Conservation (phyloP, 2,113 vertebrate species). For the Hydrochoerus hydrochaeris region DNA sequence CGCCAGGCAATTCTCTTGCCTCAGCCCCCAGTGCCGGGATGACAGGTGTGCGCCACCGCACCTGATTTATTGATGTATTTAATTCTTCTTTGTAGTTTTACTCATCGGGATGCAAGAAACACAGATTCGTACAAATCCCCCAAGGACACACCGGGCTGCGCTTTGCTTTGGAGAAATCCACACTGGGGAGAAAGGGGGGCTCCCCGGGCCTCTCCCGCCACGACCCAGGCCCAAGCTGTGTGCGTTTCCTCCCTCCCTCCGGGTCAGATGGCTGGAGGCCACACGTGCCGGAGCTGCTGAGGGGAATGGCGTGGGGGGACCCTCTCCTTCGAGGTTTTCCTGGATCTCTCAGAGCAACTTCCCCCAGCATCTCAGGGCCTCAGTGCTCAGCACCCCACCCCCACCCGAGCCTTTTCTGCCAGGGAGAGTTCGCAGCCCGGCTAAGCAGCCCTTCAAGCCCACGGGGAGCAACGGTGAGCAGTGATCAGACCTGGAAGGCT, state of each 20-base stretch:
- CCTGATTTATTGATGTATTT: background rate
- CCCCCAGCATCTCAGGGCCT: background rate
- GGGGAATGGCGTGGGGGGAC: accelerated
- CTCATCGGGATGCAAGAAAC: background rate
- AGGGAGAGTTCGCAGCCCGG: background rate
- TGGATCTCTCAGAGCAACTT: background rate
- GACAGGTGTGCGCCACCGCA: background rate
- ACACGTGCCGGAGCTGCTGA: accelerated
- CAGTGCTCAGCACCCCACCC: background rate
- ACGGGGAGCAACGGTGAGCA: background rate
- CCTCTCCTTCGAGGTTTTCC: background rate
- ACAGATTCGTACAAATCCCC: background rate
- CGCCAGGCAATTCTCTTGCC: background rate
- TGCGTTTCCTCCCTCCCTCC: background rate
- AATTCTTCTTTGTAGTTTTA: background rate
- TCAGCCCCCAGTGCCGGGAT: background rate
- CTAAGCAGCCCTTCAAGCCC: background rate
- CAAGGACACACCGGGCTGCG: background rate
- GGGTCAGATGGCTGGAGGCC: no score
- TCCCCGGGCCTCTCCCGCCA: background rate
- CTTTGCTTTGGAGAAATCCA: background rate
- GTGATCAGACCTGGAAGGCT: background rate
- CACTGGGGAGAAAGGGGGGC: background rate
- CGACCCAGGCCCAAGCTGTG: no score
- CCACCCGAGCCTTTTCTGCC: background rate